phyloP scores from a whole-genome alignment of 2,888 invertebrate species.

The Cecidostiba fungosa region DNA sequence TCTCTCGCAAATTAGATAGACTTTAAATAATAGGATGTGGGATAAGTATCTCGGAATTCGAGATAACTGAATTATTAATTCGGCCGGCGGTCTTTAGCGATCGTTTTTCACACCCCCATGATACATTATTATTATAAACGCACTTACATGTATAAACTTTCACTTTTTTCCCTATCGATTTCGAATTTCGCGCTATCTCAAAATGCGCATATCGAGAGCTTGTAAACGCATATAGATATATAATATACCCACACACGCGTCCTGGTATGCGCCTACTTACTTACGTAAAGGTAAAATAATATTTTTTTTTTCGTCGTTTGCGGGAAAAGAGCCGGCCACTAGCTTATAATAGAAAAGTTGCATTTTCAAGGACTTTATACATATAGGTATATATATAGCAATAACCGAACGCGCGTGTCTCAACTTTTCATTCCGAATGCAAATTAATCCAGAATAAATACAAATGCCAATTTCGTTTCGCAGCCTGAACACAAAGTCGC shows the following conservation, averaged over 20 bases:
- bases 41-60: conserved; percentile 19
- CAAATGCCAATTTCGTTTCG: conserved; percentile 42
- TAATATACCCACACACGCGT: neutral
- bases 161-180: neutral
- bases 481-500: conserved; percentile 64
- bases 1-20: conserved; percentile 43
- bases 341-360: conserved; percentile 2
- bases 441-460: neutral
- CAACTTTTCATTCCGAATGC: no score
- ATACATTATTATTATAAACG: no score
- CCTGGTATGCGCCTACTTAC: neutral
- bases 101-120: conserved; percentile 4
- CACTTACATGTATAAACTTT: neutral
- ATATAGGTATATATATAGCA: neutral
- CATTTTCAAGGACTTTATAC: conserved; percentile 13
- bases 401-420: neutral
- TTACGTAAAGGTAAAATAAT: neutral
- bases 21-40: conserved; percentile 53
- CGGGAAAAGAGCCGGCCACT: neutral
- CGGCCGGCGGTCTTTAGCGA: neutral
- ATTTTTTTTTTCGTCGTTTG: neutral
- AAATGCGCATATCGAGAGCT: no score
- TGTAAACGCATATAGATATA: no score
- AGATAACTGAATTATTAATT: conserved; percentile 25
- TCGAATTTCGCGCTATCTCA: neutral